Evolutionary conservation across 1,140 invertebrate species (phyloP), one percentile per base, ranked within the genome.

Genomic region (Caerostris extrusa): DNA sequence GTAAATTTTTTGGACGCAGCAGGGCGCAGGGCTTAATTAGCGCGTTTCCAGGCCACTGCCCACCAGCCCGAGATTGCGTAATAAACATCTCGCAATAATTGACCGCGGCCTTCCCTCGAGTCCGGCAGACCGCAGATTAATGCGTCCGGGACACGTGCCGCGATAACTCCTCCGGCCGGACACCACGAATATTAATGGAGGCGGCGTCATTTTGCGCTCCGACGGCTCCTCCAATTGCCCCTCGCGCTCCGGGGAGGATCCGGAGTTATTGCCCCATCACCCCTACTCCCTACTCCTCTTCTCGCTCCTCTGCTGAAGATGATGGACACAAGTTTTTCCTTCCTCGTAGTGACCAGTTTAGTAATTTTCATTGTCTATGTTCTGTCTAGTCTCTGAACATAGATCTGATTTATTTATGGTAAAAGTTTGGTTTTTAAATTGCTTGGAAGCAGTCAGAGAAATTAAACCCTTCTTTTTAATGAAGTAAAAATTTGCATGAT

Each of bases 31-130:
- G 10, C 19, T 8, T 71, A 71, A 71, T 71, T 71, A 71, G n/a
- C 6, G 19, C n/a, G 8, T 50, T 34, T 7, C 10, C 69, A 19
- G n/a, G 10, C n/a, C n/a, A 34, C 8, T 19, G 69, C 69, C n/a
- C 14, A 69, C 67, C 69, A 8, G 34, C 50, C 34, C 69, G 34
- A 77, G 69, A 71, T 71, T 71, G n/a, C 7, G 69, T 77, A 77
- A 77, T 77, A 77, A 77, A 77, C 69, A 77, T 77, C 69, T 77
- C 34, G 19, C 19, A 77, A 77, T 77, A 77, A 77, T 77, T 77
- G 69, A 67, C 14, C 61, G 61, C 17, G 10, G 12, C 61, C 3
- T n/a, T 34, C 14, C 17, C 61, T 17, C 61, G 61, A 67, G 61
- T 67, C 61, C 61, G 61, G 61, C 5, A 5, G 61, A 77, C 69